phyloP scores from a whole-genome alignment of 2,113 vertebrate genomes.

The Nibea coibor region DNA sequence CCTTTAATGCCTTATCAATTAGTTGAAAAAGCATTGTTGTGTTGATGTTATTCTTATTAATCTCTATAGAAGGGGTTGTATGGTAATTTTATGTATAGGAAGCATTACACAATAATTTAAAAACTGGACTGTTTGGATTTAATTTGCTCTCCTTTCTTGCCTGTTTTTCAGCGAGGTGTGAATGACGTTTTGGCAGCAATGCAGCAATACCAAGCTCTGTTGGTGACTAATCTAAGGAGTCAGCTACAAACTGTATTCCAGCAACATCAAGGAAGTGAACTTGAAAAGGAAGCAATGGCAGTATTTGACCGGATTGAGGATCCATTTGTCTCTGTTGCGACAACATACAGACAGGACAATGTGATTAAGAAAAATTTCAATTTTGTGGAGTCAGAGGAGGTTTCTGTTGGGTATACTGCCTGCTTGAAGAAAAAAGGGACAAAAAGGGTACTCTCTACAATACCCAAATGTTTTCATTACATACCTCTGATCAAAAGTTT shows the following conservation, averaged over 20 bases:
- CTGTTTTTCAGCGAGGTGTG: slow-evolving; percentile 34
- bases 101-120: not conserved
- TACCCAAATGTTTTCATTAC: not conserved
- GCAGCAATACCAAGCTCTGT: slow-evolving; percentile 31
- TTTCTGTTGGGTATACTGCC: not conserved
- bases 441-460: too few relatives aligned
- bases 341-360: slow-evolving; percentile 30
- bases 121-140: slow-evolving; percentile 8
- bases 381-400: slow-evolving; percentile 28
- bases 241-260: slow-evolving; percentile 28
- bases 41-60: not conserved
- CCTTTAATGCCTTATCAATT: slow-evolving; percentile 2
- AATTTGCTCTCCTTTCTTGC: slow-evolving; percentile 6
- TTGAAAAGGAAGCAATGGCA: slow-evolving; percentile 29
- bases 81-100: not conserved
- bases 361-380: slow-evolving; percentile 29
- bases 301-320: slow-evolving; percentile 26
- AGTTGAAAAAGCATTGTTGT: not conserved
- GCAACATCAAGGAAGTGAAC: slow-evolving; percentile 38
- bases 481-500: slow-evolving; percentile 17
- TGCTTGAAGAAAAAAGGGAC: too few relatives aligned
- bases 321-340: slow-evolving; percentile 37
- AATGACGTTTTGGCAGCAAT: slow-evolving; percentile 31
- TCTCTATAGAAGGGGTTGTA: not conserved
- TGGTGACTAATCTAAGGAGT: slow-evolving; percentile 34